Percentiles rank a stretch among this genome's conserved stretches.
phyloP scores from a whole-genome alignment of 2,113 vertebrate genomes.

The Spheniscus mendiculus region DNA sequence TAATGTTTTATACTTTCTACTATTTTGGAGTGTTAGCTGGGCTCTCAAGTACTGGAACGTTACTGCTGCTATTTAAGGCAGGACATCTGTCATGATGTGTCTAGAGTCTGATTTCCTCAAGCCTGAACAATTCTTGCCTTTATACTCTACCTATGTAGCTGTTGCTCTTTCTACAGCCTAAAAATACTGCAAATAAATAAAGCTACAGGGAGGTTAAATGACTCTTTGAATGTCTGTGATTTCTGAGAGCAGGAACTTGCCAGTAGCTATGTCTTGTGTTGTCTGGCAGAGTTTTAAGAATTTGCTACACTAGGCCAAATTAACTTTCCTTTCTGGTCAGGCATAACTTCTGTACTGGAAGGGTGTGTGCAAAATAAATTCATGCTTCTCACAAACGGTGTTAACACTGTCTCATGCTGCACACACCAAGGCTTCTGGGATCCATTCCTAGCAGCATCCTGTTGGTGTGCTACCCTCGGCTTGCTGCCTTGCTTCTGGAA shows the following conservation, averaged over 20 bases:
- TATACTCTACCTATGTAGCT: slow-evolving; percentile 24
- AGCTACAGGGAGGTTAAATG: not conserved
- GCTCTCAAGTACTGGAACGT: slow-evolving; percentile 16
- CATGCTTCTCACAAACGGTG: not conserved
- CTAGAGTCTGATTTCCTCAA: slow-evolving; percentile 48
- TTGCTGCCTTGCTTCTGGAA: not conserved
- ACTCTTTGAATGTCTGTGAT: not conserved
- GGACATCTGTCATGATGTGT: slow-evolving; percentile 51
- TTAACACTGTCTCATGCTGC: not conserved
- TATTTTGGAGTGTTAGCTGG: slow-evolving; percentile 22
- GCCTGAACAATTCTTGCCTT: slow-evolving; percentile 41
- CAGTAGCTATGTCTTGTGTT: not conserved
- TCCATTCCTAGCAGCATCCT: not conserved
- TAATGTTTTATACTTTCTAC: slow-evolving; percentile 33
- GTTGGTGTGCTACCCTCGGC: fast-evolving
- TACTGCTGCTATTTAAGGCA: slow-evolving; percentile 53
- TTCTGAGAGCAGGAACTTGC: not conserved
- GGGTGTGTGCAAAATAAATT: not conserved
- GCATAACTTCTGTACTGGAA: not conserved
- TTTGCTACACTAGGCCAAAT: not conserved
- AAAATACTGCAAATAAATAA: not conserved
- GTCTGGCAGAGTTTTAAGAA: not conserved
- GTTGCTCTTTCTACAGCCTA: not conserved
- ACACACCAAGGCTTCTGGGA: not conserved
- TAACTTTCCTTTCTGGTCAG: not conserved